Evolutionary conservation across 2,888 invertebrate genomes (phyloP), one percentile per base, ranked within the genome.

Genomic region (Carcina quercana): DNA sequence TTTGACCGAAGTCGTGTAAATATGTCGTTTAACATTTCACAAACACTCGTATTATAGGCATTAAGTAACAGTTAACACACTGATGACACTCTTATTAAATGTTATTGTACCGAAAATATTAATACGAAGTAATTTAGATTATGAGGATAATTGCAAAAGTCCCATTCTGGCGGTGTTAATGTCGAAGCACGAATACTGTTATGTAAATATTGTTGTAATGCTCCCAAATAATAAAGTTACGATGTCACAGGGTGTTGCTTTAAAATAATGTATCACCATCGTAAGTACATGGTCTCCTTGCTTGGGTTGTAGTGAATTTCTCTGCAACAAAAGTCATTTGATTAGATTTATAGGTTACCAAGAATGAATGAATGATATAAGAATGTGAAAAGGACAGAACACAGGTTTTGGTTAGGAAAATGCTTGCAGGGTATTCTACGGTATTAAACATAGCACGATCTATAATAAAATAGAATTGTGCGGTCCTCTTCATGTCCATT

Each of bases 171-270:
- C 67, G 68, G 75, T 61, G 64, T 71, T 61, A 67, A 71, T 68
- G 75, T 68, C 56, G 70, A 78, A 74, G 79, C 70, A 71, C 71
- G 73, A 82, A 80, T 82, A 79, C 79, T 82, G 79, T 71, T 75
- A 65, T 57, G 73, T 74, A 73, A 69, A 57, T n/a, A 52, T 46
- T 46, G 55, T 52, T 59, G 52, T 51, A 47, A 52, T 46, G 39
- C 43, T 47, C 50, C 43, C 40, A 34, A 46, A 43, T 46, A 48
- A 40, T 37, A n/a, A n/a, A 34, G 42, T 37, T 32, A 33, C 45
- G 46, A 43, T 33, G 50, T 47, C 48, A 43, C 43, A 33, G 30
- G 41, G 42, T 49, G 42, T 47, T 51, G 53, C 42, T 51, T 37
- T 47, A n/a, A n/a, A n/a, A n/a, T n/a, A n/a, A n/a, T n/a, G 27